A percentile compares a stretch with the other conserved stretches of the same genome.
Conservation (phyloP, 2,888 invertebrate genomes). For the Netelia inedita region DNA sequence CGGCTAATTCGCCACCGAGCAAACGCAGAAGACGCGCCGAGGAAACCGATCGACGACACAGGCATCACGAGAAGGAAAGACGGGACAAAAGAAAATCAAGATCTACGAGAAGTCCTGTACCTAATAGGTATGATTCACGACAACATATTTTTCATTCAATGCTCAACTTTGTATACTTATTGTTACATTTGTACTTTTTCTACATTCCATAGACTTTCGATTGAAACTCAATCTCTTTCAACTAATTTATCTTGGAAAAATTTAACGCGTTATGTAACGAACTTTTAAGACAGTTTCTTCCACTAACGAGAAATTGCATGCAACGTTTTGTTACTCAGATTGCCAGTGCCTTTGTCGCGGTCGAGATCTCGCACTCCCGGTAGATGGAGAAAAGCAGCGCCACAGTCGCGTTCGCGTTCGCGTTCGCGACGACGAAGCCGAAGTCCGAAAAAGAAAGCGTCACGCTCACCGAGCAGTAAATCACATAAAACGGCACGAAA, state of each 20-base stretch:
- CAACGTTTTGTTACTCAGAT: constrained; percentile 64
- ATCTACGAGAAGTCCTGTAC: constrained; percentile 79
- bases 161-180: not conserved
- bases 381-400: constrained; percentile 85
- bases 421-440: constrained; percentile 84
- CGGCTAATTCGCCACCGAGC: constrained; percentile 81
- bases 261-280: too few relatives aligned
- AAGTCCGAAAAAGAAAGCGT: constrained; percentile 83
- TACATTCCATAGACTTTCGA: not conserved
- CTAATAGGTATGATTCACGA: constrained; percentile 75
- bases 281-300: too few relatives aligned
- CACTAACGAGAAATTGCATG: not conserved
- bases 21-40: constrained; percentile 85
- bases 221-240: too few relatives aligned
- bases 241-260: too few relatives aligned
- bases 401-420: constrained; percentile 86
- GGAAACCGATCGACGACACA: constrained; percentile 84
- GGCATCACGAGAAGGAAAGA: constrained; percentile 85
- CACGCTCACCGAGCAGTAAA: constrained; percentile 84
- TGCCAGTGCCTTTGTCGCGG: constrained; percentile 80
- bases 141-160: constrained; percentile 5
- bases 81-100: constrained; percentile 85
- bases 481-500: constrained; percentile 84
- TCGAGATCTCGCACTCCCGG: constrained; percentile 88
- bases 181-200: not conserved